Conservation (phyloP, 2,888 invertebrate genomes). For the Pteria penguin region DNA sequence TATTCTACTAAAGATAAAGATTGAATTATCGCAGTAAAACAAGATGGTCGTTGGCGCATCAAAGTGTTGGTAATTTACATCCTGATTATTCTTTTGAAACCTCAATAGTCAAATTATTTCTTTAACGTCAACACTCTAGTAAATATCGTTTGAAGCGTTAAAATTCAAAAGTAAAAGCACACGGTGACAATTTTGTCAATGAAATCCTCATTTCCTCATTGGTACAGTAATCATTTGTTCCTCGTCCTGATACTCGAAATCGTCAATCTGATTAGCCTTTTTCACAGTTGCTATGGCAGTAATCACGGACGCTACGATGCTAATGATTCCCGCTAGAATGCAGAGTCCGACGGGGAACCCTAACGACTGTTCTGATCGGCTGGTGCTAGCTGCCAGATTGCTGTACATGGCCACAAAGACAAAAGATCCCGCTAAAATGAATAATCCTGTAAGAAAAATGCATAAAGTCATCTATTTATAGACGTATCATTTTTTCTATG, state of each 20-base stretch:
- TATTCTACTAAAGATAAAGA: too few species aligned
- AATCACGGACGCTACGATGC: conserved; percentile 29
- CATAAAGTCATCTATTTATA: not conserved
- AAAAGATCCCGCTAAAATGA: conserved; percentile 32
- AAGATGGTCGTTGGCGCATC: too few species aligned
- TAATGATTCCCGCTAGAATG: conserved; percentile 35
- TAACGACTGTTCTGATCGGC: not conserved
- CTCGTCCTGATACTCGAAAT: conserved; percentile 21
- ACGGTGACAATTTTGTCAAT: not conserved
- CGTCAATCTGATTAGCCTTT: conserved; percentile 27
- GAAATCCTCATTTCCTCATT: conserved; percentile 2
- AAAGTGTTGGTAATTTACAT: too few species aligned
- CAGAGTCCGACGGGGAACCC: conserved; percentile 31
- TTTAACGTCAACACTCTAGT: too few species aligned
- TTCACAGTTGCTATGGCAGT: conserved; percentile 43
- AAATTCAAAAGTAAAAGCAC: too few species aligned
- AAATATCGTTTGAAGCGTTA: too few species aligned
- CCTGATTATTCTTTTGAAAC: too few species aligned
- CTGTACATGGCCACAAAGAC: conserved; percentile 34
- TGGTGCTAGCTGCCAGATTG: conserved; percentile 6
- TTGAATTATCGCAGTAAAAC: too few species aligned
- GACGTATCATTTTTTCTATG: too few species aligned
- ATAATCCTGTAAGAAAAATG: conserved; percentile 33
- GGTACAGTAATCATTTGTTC: conserved; percentile 1
- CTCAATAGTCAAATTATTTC: too few species aligned